Evolutionary conservation across 2,113 vertebrate genomes (phyloP).

Genomic region (Oxyura jamaicensis): DNA sequence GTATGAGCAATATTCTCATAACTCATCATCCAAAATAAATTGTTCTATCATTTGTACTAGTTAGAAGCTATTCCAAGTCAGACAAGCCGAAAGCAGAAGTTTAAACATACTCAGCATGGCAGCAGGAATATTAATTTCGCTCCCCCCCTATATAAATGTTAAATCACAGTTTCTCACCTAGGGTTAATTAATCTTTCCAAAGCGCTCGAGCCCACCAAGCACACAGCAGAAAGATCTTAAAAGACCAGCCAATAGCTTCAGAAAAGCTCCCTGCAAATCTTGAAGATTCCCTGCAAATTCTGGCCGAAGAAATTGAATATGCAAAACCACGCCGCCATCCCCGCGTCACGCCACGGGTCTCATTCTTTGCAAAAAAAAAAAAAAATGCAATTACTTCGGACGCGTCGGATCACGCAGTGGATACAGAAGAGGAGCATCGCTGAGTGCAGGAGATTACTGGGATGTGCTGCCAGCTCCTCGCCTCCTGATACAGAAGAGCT

Average conservation of each 20-base stretch:
- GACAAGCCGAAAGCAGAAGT: slow-evolving; percentile 50
- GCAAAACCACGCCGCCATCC: neutral
- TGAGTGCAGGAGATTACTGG: neutral
- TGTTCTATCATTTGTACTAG: slow-evolving; percentile 61
- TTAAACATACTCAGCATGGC: slow-evolving; percentile 25
- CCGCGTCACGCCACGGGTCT: neutral
- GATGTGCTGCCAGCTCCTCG: neutral
- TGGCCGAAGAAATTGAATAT: neutral
- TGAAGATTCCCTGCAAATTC: neutral
- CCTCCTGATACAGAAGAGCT: neutral
- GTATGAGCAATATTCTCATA: slow-evolving; percentile 47
- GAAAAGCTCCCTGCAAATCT: neutral
- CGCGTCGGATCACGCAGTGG: rapidly evolving
- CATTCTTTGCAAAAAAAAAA: neutral
- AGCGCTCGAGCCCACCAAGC: neutral
- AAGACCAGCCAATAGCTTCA: neutral
- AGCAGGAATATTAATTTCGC: slow-evolving; percentile 25
- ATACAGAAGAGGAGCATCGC: neutral
- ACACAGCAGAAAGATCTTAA: neutral
- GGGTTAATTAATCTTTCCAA: slow-evolving; percentile 26
- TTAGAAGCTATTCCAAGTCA: slow-evolving; percentile 59
- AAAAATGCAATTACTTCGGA: neutral
- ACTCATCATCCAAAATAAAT: slow-evolving; percentile 66
- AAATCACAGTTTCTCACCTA: neutral
- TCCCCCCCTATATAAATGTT: neutral